Percentiles rank a stretch among this genome's conserved stretches.
Conservation (phyloP, 2,888 invertebrate genomes). For the Oligia strigilis region DNA sequence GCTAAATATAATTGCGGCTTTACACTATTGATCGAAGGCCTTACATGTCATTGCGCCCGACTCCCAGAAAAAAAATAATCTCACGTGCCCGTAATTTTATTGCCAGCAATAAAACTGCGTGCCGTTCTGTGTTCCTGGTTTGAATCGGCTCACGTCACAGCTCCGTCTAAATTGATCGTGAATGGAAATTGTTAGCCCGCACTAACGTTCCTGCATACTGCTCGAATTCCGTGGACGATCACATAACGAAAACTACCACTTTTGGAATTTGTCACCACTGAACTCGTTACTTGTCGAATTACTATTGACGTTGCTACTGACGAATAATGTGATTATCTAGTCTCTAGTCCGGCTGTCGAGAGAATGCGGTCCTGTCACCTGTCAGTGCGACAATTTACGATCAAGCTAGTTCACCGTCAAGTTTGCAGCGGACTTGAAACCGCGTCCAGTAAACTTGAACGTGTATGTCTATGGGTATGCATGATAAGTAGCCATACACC, state of each 20-base stretch:
- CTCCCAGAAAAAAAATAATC: neutral
- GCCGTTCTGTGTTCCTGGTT: slow-evolving; percentile 8
- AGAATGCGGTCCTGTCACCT: neutral
- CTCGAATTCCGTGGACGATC: neutral
- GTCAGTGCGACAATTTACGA: neutral
- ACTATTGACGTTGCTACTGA: neutral
- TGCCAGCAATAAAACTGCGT: neutral
- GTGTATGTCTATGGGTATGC: too few relatives aligned
- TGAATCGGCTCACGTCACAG: neutral
- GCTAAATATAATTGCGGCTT: too few relatives aligned
- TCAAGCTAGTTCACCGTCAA: too few relatives aligned
- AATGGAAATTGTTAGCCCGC: neutral
- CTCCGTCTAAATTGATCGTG: neutral
- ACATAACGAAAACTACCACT: neutral
- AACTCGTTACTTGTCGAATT: neutral
- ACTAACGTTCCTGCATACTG: neutral
- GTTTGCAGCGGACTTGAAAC: too few relatives aligned
- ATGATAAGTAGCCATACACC: too few relatives aligned
- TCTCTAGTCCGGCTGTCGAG: neutral
- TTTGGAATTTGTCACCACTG: neutral
- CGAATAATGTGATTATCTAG: neutral
- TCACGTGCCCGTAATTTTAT: neutral
- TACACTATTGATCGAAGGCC: too few relatives aligned
- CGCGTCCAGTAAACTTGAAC: too few relatives aligned
- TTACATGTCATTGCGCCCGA: neutral